phyloP scores from a whole-genome alignment of 2,888 invertebrate species.

The Nymphalis polychloros region DNA sequence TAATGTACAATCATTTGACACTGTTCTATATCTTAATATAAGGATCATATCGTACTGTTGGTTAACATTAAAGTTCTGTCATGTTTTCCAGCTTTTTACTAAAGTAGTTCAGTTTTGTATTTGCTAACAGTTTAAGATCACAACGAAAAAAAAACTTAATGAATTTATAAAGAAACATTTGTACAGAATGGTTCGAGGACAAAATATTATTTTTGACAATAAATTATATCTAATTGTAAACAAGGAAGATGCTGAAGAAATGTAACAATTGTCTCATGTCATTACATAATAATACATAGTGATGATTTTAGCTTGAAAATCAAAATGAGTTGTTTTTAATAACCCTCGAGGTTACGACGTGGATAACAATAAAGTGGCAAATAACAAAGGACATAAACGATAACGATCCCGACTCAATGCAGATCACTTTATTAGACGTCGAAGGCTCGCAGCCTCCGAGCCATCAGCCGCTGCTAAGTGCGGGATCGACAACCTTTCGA shows the following conservation, averaged over 20 bases:
- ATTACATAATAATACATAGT: slow-evolving; percentile 16
- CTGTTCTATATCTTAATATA: too few species aligned
- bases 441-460: neutral
- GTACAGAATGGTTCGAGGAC: too few species aligned
- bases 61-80: too few species aligned
- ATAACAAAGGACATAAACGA: slow-evolving; percentile 31
- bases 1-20: neutral
- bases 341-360: slow-evolving; percentile 33
- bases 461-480: slow-evolving; percentile 5
- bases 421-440: slow-evolving; percentile 26
- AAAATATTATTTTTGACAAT: too few species aligned
- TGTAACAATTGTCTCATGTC: neutral
- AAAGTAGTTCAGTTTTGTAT: too few species aligned
- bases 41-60: too few species aligned
- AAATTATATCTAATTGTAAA: too few species aligned
- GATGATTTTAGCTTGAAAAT: slow-evolving; percentile 1
- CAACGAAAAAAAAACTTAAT: too few species aligned
- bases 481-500: slow-evolving; percentile 44
- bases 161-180: too few species aligned
- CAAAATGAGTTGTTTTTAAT: slow-evolving; percentile 23
- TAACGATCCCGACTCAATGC: slow-evolving; percentile 30
- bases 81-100: too few species aligned
- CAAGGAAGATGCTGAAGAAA: too few species aligned
- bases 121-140: too few species aligned
- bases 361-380: slow-evolving; percentile 34